Percentiles rank a stretch among this genome's conserved stretches.
phyloP scores from a whole-genome alignment of 2,797 vertebrate genomes.

The Gastrophryne carolinensis region DNA sequence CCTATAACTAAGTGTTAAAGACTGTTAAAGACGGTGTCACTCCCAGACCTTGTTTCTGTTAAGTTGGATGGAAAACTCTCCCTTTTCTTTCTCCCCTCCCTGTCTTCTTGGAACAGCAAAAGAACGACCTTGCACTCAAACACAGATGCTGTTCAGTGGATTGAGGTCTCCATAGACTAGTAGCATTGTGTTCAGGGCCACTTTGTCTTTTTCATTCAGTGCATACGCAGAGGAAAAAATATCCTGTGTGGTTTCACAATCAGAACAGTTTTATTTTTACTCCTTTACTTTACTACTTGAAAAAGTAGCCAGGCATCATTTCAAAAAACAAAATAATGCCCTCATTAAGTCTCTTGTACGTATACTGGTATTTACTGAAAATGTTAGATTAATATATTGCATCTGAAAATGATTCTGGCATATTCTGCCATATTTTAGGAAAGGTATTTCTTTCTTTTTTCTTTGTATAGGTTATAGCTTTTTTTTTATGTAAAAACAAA shows the following conservation, averaged over 20 bases:
- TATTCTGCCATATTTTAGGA: too few species aligned
- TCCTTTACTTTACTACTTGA: background rate
- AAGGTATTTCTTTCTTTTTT: too few species aligned
- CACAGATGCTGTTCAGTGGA: conserved; percentile 41
- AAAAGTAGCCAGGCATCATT: background rate
- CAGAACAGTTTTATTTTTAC: background rate
- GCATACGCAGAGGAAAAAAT: conserved; percentile 66
- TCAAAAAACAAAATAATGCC: background rate
- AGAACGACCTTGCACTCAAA: conserved; percentile 53
- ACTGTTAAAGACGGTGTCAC: conserved; percentile 52
- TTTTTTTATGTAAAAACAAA: too few species aligned
- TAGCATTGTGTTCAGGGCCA: conserved; percentile 56
- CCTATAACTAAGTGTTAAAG: conserved; percentile 54
- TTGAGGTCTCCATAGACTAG: conserved; percentile 52
- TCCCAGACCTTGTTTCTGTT: conserved; percentile 54
- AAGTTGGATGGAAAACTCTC: conserved; percentile 48
- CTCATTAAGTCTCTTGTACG: too few species aligned
- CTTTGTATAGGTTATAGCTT: too few species aligned
- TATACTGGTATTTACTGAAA: too few species aligned
- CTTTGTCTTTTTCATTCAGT: conserved; percentile 53
- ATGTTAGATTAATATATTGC: too few species aligned
- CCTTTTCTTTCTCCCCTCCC: conserved; percentile 41
- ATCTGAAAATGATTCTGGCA: too few species aligned
- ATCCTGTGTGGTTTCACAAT: conserved; percentile 60
- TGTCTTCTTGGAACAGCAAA: conserved; percentile 52